Evolutionary conservation across 1,140 invertebrate genomes (phyloP).

Genomic region (Diuraphis noxia): DNA sequence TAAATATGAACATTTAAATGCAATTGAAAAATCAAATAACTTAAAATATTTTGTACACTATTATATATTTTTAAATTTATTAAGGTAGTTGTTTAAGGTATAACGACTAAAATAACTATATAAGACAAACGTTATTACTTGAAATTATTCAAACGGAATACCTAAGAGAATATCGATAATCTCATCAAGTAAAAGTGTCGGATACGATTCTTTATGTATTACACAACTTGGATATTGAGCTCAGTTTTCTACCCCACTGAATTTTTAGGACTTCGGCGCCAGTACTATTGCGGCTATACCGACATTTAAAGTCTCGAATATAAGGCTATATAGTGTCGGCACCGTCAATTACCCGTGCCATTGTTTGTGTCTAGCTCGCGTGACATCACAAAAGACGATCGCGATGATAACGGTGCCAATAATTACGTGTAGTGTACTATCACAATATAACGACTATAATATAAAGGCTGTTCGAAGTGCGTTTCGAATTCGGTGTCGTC

Average conservation of each 20-base stretch:
- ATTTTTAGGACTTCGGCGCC: neutral
- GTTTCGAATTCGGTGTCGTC: neutral
- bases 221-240: neutral
- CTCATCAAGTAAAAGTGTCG: too few relatives aligned
- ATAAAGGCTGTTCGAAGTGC: neutral
- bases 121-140: too few relatives aligned
- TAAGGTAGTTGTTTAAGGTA: too few relatives aligned
- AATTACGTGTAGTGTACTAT: neutral
- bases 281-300: neutral
- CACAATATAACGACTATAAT: neutral
- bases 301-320: neutral
- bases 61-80: too few relatives aligned
- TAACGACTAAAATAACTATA: too few relatives aligned
- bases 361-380: neutral
- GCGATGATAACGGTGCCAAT: neutral
- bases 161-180: too few relatives aligned
- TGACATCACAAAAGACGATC: neutral
- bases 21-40: neutral
- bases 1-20: too few relatives aligned
- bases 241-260: neutral
- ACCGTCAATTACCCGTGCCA: neutral
- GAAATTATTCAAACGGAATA: too few relatives aligned
- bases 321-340: neutral
- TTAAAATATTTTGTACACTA: too few relatives aligned
- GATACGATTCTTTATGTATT: too few relatives aligned